Evolutionary conservation across 2,888 invertebrate species (phyloP), one percentile per base, ranked within the genome.

Genomic region (Melieria picta): DNA sequence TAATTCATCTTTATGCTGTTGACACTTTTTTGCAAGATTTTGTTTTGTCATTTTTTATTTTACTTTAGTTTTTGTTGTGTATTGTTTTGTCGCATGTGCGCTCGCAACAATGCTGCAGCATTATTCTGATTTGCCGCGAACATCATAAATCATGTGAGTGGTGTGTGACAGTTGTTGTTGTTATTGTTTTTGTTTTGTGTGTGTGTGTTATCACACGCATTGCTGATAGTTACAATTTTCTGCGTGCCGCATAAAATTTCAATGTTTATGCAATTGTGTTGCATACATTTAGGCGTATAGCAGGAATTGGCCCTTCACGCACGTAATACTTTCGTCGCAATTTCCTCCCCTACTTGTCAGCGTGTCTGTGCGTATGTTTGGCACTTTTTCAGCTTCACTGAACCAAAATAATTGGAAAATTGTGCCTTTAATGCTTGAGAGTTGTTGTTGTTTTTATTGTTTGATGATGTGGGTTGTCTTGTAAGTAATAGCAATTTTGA

Each of bases 341-440:
- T 52, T 45, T 68, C 16, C 4, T n/a, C 16, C 47, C n/a, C 9
- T 5, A 11, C 11, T n/a, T 7, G 4, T 10, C 16, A 4, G 7
- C 48, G 3, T 60, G 7, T 50, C 4, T 16, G 56, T 46, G 5
- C 11, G 11, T 62, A 52, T 47, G 30, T 47, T 63, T 63, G 46
- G 62, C 10, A 58, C 62, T 62, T 74, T 74, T 72, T 74, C 72
- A 72, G 72, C 72, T 72, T 72, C 72, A 72, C 45, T 74, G 72
- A 74, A 58, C 70, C 64, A 67, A 69, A 67, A 72, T 74, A 74
- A 74, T 74, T 74, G 74, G 64, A 72, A 70, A 70, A 70, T 70
- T 30, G 30, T 30, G 30, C 30, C 30, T 3, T 30, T 30, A 30
- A 30, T 30, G 30, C 30, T 30, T 30, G 30, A 30, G 30, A 30